Conservation (phyloP, 1,140 invertebrate genomes). For the Leptopilina boulardi region DNA sequence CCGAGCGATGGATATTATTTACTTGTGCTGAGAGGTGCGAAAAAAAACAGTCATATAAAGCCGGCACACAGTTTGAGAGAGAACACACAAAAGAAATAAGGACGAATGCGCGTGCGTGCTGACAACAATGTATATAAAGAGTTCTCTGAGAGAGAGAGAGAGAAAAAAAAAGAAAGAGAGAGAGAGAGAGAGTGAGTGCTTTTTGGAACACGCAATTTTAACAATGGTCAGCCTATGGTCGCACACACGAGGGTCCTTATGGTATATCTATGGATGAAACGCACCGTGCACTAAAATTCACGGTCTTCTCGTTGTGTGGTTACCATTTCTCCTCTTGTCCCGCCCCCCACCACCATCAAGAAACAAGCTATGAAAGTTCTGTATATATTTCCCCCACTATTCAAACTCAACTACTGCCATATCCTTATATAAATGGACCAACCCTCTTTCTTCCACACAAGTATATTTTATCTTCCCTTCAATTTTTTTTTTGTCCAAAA, state of each 20-base stretch:
- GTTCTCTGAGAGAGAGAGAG: no score
- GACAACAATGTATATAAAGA: constrained; percentile 68
- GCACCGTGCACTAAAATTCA: constrained; percentile 64
- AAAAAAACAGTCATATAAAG: constrained; percentile 2
- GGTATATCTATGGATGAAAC: constrained; percentile 68
- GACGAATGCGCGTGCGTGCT: constrained; percentile 58
- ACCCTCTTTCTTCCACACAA: no score
- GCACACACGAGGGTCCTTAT: constrained; percentile 69
- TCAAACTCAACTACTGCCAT: constrained; percentile 16
- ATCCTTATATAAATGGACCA: no score
- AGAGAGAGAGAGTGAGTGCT: no score
- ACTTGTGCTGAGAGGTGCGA: neutral
- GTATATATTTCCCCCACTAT: no score
- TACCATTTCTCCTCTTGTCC: constrained; percentile 53
- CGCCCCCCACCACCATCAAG: constrained; percentile 42
- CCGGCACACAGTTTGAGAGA: neutral
- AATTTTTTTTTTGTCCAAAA: no score
- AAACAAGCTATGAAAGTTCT: no score
- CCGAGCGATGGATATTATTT: neutral
- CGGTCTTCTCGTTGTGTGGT: constrained; percentile 50
- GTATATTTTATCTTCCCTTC: no score
- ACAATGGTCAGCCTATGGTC: constrained; percentile 65
- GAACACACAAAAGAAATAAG: neutral
- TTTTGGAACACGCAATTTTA: constrained; percentile 68
- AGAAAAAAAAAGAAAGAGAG: no score